phyloP scores from a whole-genome alignment of 2,113 vertebrate genomes.

The Neoarius graeffei region DNA sequence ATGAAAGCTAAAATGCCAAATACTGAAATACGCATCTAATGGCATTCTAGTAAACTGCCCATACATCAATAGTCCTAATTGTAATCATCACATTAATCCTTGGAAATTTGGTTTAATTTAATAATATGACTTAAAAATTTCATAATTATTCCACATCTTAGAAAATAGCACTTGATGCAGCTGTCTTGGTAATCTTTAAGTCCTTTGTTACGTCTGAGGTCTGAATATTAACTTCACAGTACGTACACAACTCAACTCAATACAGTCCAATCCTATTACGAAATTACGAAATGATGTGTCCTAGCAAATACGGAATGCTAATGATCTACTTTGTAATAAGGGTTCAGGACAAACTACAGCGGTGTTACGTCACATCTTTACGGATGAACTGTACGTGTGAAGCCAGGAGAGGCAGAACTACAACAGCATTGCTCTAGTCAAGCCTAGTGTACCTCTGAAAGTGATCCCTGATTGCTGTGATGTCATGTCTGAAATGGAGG shows the following conservation, averaged over 20 bases:
- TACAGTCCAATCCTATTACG: background rate
- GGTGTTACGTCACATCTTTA: background rate
- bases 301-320: background rate
- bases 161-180: background rate
- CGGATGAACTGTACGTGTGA: background rate
- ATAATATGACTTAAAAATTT: background rate
- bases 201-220: background rate
- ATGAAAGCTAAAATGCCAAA: no score
- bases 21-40: background rate
- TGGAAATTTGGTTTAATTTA: background rate
- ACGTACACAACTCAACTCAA: background rate
- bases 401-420: background rate
- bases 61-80: background rate
- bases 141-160: background rate
- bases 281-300: background rate
- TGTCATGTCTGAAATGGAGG: slow-evolving; percentile 74
- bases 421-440: background rate
- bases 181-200: background rate
- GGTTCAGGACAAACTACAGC: background rate
- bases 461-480: slow-evolving; percentile 71
- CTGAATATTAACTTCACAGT: background rate
- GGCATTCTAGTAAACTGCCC: background rate
- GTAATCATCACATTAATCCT: background rate
- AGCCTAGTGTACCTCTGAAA: slow-evolving; percentile 55
- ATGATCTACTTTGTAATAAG: background rate